Evolutionary conservation across 1,140 invertebrate species (phyloP).

Genomic region (Drosophila mauritiana): DNA sequence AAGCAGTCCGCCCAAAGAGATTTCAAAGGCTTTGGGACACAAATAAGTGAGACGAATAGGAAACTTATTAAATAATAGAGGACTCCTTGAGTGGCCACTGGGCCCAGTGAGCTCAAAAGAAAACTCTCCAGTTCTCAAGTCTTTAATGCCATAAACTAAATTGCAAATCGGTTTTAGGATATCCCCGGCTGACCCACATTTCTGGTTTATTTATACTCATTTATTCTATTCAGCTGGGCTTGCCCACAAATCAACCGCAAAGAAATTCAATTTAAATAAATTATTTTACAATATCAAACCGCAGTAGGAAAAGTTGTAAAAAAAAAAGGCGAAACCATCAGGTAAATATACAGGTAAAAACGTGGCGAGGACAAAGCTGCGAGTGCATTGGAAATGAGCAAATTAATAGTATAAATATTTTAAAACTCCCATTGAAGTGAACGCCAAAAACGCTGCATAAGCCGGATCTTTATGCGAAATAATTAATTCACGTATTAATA

Average conservation of each 20-base stretch:
- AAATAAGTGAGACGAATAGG: conserved; percentile 32
- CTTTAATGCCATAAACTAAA: conserved; percentile 30
- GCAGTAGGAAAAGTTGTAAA: neutral
- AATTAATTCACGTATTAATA: conserved; percentile 66
- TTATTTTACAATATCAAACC: conserved; percentile 54
- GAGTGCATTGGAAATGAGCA: conserved; percentile 24
- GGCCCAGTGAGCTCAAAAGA: neutral
- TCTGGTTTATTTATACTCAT: conserved; percentile 28
- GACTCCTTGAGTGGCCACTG: conserved; percentile 5
- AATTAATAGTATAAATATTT: conserved; percentile 69
- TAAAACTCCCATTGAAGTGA: conserved; percentile 46
- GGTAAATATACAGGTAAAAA: conserved; percentile 27
- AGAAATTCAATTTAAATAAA: conserved; percentile 68
- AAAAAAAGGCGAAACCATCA: conserved; percentile 11
- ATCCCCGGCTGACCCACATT: conserved; percentile 17
- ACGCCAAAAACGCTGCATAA: conserved; percentile 15
- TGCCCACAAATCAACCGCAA: conserved; percentile 51
- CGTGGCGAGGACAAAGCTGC: neutral
- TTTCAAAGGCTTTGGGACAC: conserved; percentile 5
- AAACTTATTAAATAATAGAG: conserved; percentile 53
- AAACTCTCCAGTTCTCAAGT: conserved; percentile 20
- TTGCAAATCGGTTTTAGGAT: conserved; percentile 13
- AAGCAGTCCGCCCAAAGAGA: conserved; percentile 4
- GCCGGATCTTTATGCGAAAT: conserved; percentile 48
- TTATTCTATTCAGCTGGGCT: conserved; percentile 19